phyloP scores from a whole-genome alignment of 2,113 vertebrate genomes.

The Nothoprocta pentlandii region DNA sequence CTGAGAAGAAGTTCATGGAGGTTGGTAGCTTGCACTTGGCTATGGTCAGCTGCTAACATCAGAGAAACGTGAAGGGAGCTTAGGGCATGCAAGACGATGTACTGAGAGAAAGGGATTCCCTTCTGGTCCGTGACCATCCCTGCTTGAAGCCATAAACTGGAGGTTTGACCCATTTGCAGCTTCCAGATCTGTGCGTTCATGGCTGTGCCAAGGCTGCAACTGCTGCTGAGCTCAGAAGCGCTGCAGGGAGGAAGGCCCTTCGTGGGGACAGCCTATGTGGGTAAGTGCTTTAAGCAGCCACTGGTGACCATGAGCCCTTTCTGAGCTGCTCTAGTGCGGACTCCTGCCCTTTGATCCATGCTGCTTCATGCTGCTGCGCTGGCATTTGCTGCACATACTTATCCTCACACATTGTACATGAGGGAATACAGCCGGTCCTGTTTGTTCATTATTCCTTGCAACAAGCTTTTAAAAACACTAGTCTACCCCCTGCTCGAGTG shows the following conservation, averaged over 20 bases:
- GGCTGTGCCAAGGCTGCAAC: fast-evolving
- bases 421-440: background rate
- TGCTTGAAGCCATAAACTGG: background rate
- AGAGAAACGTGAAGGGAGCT: background rate
- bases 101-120: background rate
- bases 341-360: background rate
- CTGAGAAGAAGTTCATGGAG: fast-evolving
- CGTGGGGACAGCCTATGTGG: background rate
- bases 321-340: background rate
- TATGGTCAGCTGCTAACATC: background rate
- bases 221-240: background rate
- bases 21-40: background rate
- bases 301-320: fast-evolving
- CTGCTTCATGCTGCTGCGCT: background rate
- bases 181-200: background rate
- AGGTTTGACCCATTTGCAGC: background rate
- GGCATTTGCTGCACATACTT: fast-evolving
- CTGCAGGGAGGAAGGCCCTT: background rate
- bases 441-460: background rate
- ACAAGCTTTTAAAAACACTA: fast-evolving
- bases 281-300: background rate
- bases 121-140: fast-evolving
- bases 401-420: background rate
- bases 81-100: fast-evolving
- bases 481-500: background rate